These are phyloP conservation scores for Procambarus virginalis DNA, from an alignment of 1,140 invertebrate genomes.

Conservation along the genomic window DNA sequence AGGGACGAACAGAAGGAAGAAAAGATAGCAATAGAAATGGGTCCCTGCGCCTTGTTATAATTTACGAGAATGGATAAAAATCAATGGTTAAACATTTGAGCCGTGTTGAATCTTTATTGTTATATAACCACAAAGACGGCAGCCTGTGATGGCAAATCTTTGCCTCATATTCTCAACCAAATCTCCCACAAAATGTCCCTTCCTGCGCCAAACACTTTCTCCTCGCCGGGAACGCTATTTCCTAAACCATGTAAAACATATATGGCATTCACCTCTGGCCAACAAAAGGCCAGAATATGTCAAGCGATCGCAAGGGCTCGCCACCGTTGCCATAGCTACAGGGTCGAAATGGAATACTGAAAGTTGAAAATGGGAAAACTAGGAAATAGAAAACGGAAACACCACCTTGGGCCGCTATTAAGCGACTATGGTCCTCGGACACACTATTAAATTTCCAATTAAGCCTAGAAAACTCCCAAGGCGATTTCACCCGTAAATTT, in stretches of 20 bases:
- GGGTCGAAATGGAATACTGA: slow-evolving; percentile 6
- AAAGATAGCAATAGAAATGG: too few relatives aligned
- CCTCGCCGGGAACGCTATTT: neutral
- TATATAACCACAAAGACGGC: too few relatives aligned
- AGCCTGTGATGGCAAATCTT: too few relatives aligned
- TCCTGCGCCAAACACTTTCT: neutral
- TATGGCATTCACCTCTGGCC: slow-evolving; percentile 19
- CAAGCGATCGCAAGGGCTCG: slow-evolving; percentile 2
- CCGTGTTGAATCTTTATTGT: too few relatives aligned
- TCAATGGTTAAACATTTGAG: too few relatives aligned
- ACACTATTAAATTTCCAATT: slow-evolving; percentile 68
- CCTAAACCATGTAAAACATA: slow-evolving; percentile 4
- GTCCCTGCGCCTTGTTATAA: too few relatives aligned
- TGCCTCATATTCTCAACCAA: too few relatives aligned
- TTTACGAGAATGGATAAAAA: too few relatives aligned
- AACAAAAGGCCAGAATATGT: slow-evolving; percentile 40
- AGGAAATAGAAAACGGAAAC: slow-evolving; percentile 44
- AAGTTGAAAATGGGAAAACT: slow-evolving; percentile 32
- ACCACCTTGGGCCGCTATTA: slow-evolving; percentile 60
- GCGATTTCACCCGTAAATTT: slow-evolving; percentile 68
- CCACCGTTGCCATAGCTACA: slow-evolving; percentile 12
- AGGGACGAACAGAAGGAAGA: too few relatives aligned
- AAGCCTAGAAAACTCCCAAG: slow-evolving; percentile 67
- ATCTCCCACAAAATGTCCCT: neutral
- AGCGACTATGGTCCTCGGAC: slow-evolving; percentile 67